Conservation (phyloP, 2,888 invertebrate species). For the Andrena trimmerana region DNA sequence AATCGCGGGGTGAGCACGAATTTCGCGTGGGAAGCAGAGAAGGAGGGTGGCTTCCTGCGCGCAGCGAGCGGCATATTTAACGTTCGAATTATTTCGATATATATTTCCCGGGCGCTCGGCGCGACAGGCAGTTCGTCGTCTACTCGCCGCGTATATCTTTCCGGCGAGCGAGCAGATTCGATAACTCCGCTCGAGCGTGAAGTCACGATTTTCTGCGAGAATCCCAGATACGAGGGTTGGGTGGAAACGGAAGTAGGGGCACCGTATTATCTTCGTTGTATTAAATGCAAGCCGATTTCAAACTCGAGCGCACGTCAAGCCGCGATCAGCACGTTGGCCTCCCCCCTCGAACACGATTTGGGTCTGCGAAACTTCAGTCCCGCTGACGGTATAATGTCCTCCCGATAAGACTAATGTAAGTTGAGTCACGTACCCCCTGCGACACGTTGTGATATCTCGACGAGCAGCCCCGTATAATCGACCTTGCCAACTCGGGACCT, state of each 20-base stretch:
- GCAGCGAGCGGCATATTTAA: conserved; percentile 26
- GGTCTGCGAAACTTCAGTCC: conserved; percentile 62
- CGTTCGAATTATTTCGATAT: conserved; percentile 37
- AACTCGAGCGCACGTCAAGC: conserved; percentile 66
- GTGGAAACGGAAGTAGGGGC: conserved; percentile 8
- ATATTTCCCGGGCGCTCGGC: background rate
- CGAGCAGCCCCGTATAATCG: conserved; percentile 37
- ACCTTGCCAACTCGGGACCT: conserved; percentile 10
- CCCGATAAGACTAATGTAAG: conserved; percentile 73
- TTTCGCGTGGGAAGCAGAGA: background rate
- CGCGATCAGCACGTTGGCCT: conserved; percentile 60
- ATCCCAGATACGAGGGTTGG: background rate
- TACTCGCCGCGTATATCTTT: conserved; percentile 20
- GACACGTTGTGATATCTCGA: conserved; percentile 68
- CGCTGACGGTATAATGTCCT: conserved; percentile 40
- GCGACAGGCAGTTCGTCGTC: conserved; percentile 8
- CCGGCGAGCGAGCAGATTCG: conserved; percentile 26
- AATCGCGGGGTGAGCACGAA: conserved; percentile 5
- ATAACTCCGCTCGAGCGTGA: conserved; percentile 51
- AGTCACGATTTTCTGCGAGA: conserved; percentile 51
- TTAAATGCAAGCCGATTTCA: conserved; percentile 69
- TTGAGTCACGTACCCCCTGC: conserved; percentile 70
- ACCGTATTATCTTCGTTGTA: conserved; percentile 66
- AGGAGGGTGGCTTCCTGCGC: background rate
- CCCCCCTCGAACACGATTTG: conserved; percentile 58